Conservation (phyloP, 35 echinoderm and acorn worm species). For the Lytechinus variegatus region DNA sequence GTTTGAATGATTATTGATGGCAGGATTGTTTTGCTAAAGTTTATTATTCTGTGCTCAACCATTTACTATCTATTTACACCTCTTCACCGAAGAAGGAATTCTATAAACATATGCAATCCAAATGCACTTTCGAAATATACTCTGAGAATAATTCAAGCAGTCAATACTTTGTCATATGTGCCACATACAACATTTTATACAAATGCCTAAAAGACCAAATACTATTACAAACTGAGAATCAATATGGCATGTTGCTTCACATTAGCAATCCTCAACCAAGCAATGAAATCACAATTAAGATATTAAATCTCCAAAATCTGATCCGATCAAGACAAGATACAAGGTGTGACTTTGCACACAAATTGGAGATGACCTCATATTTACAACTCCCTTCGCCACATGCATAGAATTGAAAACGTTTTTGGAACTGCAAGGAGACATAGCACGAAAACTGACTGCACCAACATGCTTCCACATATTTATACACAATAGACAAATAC, state of each 20-base stretch:
- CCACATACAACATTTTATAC: not conserved
- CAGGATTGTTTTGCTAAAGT: not conserved
- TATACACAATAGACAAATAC: not conserved
- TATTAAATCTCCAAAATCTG: not conserved
- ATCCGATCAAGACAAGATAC: not conserved
- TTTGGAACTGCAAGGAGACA: not conserved
- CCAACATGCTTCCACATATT: not conserved
- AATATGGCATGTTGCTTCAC: not conserved
- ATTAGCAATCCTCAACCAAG: not conserved
- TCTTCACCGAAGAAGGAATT: not conserved
- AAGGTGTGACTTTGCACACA: not conserved
- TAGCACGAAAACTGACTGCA: not conserved
- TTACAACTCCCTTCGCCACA: not conserved
- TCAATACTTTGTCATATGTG: not conserved
- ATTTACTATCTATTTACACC: not conserved
- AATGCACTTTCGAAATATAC: not conserved
- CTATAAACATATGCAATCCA: not conserved
- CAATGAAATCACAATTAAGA: no score
- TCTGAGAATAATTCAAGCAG: not conserved
- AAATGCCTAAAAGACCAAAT: not conserved
- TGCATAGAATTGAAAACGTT: not conserved
- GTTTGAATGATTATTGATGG: not conserved
- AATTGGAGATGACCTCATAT: not conserved
- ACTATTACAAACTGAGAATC: not conserved
- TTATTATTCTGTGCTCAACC: not conserved